A percentile compares a stretch with the other conserved stretches of the same genome.
Conservation (phyloP, 2,888 invertebrate species). For the Conus canariensis region DNA sequence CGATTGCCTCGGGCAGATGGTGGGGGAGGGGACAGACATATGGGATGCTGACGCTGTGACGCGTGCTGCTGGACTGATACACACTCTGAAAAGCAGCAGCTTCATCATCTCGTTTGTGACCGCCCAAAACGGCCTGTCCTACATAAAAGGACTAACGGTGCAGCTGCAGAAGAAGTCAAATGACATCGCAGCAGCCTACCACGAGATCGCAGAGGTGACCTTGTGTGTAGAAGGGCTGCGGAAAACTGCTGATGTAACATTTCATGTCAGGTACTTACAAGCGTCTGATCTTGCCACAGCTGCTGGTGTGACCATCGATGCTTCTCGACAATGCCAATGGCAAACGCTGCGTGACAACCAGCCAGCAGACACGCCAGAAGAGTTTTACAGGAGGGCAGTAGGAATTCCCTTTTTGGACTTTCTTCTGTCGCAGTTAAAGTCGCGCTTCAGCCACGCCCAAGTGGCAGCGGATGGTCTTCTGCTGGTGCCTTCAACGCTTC, state of each 20-base stretch:
- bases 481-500: too few species aligned
- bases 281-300: background rate
- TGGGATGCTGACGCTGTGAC: background rate
- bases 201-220: conserved; percentile 36
- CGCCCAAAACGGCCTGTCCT: background rate
- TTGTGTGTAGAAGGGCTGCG: background rate
- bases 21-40: background rate
- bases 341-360: too few species aligned
- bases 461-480: too few species aligned
- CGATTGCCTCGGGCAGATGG: background rate
- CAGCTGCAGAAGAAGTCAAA: background rate
- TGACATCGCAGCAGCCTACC: conserved; percentile 23
- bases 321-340: too few species aligned
- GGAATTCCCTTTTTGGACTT: too few species aligned
- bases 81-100: background rate
- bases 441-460: too few species aligned
- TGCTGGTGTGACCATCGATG: background rate
- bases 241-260: background rate
- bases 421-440: too few species aligned
- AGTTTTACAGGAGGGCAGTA: too few species aligned
- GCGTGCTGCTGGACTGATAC: background rate
- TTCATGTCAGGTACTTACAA: background rate
- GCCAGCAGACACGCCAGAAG: too few species aligned
- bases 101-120: background rate
- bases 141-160: background rate